Conservation (phyloP, 2,797 vertebrate species). For the Urocyon cinereoargenteus region DNA sequence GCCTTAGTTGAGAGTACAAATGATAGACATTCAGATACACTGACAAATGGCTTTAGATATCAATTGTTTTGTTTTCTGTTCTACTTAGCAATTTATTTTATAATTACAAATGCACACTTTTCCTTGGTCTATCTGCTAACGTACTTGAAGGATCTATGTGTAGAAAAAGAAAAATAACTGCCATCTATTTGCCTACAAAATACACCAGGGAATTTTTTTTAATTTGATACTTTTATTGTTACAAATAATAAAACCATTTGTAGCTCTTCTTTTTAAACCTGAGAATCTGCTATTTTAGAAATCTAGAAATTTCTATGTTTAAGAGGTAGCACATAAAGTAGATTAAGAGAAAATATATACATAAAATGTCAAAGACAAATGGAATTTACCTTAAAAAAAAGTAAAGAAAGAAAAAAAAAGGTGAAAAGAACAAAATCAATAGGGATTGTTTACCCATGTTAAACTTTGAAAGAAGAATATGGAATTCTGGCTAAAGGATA, state of each 20-base stretch:
- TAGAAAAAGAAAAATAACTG: slow-evolving; percentile 36
- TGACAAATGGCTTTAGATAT: slow-evolving; percentile 37
- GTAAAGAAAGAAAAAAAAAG: background rate
- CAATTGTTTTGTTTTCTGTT: slow-evolving; percentile 47
- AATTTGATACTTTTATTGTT: background rate
- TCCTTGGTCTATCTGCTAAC: background rate
- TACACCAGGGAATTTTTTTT: background rate
- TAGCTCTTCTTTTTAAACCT: background rate
- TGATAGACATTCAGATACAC: background rate
- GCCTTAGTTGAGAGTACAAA: slow-evolving; percentile 21
- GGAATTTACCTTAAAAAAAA: background rate
- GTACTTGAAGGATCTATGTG: background rate
- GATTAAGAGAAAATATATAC: background rate
- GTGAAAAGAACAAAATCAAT: background rate
- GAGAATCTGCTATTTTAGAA: background rate
- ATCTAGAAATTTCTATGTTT: background rate
- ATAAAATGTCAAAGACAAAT: background rate
- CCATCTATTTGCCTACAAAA: slow-evolving; percentile 1
- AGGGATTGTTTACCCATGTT: background rate
- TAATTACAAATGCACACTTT: background rate
- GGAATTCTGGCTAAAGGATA: background rate
- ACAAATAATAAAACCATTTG: background rate
- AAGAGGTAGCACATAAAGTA: background rate
- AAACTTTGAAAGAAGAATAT: background rate
- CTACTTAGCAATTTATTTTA: slow-evolving; percentile 19